Conservation (phyloP, 2,888 invertebrate species). For the Drosophila austrosaltans region DNA sequence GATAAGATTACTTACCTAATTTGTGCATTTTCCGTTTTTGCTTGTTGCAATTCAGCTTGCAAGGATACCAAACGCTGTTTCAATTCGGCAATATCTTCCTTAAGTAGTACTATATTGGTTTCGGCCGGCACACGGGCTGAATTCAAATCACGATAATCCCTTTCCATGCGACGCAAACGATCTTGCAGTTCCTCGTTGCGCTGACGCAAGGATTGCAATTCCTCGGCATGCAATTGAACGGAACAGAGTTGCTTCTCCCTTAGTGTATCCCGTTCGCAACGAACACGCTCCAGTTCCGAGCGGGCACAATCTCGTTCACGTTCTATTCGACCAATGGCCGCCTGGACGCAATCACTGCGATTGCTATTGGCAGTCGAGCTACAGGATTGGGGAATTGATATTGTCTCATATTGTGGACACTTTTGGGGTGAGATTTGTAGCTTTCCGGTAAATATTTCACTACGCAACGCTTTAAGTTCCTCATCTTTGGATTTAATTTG, state of each 20-base stretch:
- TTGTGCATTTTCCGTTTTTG: slow-evolving; percentile 85
- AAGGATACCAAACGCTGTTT: slow-evolving; percentile 84
- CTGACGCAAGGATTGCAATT: slow-evolving; percentile 84
- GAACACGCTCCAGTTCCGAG: slow-evolving; percentile 85
- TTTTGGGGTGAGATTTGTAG: slow-evolving; percentile 50
- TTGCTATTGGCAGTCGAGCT: slow-evolving; percentile 36
- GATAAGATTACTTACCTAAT: slow-evolving; percentile 84
- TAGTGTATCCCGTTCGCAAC: slow-evolving; percentile 86
- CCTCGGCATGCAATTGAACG: slow-evolving; percentile 84
- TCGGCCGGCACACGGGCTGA: slow-evolving; percentile 84
- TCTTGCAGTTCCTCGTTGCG: slow-evolving; percentile 84
- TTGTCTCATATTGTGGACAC: slow-evolving; percentile 32
- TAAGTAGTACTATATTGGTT: slow-evolving; percentile 85
- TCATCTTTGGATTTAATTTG: slow-evolving; percentile 82
- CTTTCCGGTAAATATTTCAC: slow-evolving; percentile 56
- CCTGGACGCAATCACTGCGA: slow-evolving; percentile 81
- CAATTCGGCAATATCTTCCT: slow-evolving; percentile 85
- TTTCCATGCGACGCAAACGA: slow-evolving; percentile 85
- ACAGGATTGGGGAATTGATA: slow-evolving; percentile 35
- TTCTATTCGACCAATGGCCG: slow-evolving; percentile 80
- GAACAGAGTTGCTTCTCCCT: slow-evolving; percentile 85
- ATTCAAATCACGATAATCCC: slow-evolving; percentile 85
- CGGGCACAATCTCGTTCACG: slow-evolving; percentile 85
- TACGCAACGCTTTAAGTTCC: slow-evolving; percentile 74
- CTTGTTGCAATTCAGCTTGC: slow-evolving; percentile 85